Percentiles rank a stretch among this genome's conserved stretches.
Conservation (phyloP, 2,888 invertebrate genomes). For the Drepana falcataria region DNA sequence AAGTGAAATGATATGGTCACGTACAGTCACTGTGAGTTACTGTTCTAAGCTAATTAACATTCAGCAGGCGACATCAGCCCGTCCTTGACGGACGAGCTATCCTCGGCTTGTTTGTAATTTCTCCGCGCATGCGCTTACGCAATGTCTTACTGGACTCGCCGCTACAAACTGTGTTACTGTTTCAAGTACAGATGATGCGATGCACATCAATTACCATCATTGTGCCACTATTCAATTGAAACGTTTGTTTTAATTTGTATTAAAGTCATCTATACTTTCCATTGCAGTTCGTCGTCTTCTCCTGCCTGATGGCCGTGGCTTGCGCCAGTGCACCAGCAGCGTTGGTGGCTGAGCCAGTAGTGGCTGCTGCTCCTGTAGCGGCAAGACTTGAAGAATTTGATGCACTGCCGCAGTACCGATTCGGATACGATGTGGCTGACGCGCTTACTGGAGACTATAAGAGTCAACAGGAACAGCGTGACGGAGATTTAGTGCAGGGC, state of each 20-base stretch:
- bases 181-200: constrained; percentile 62
- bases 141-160: constrained; percentile 55
- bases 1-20: background rate
- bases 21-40: background rate
- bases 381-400: constrained; percentile 44
- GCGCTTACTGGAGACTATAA: constrained; percentile 65
- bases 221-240: background rate
- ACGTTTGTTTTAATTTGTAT: constrained; percentile 2
- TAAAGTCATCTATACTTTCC: constrained; percentile 4
- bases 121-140: constrained; percentile 58
- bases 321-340: constrained; percentile 43
- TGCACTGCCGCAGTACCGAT: constrained; percentile 66
- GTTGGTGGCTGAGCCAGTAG: constrained; percentile 40
- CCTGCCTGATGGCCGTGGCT: constrained; percentile 52
- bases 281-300: constrained; percentile 51
- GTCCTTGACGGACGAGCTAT: constrained; percentile 61
- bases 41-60: constrained; percentile 44
- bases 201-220: constrained; percentile 18
- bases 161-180: constrained; percentile 68
- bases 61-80: constrained; percentile 32
- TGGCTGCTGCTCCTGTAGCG: constrained; percentile 37
- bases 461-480: constrained; percentile 71
- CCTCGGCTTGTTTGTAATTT: constrained; percentile 66
- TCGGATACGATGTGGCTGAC: constrained; percentile 74
- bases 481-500: constrained; percentile 73